Evolutionary conservation across 2,797 vertebrate genomes (phyloP), one percentile per base, ranked within the genome.

Genomic region (Sebastes diploproa): DNA sequence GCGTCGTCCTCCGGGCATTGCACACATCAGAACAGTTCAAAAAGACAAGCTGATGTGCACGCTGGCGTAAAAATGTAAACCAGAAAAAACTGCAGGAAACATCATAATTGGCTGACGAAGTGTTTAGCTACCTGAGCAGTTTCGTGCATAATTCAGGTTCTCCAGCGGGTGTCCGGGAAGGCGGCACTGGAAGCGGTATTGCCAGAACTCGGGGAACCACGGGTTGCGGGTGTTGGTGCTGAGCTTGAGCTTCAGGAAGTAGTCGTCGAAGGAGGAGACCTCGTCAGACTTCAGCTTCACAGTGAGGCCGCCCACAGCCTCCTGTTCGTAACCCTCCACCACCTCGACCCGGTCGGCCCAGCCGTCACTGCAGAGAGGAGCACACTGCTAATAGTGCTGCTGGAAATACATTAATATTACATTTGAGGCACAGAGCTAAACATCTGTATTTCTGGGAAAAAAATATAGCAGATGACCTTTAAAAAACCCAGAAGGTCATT

Each of bases 261-360:
- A 99, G 72, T 97, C 94, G 66, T 99, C 97, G 50, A 99, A 99
- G 0, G 98, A 97, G 85, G 96, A 95, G 87, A 99, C 97, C 85
- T 99, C 98, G 4, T 96, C 96, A 3, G 97, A 98, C 88, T 98
- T 97, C 60, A 99, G 96, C 86, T 99, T 99, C 86, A 99, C 98
- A 0, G 98, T 99, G 94, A 99, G 97, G 85, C 98, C 98, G 29
- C 98, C 98, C 3, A 97, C 97, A 18, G 98, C 98, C 92, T 99
- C 98, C 25, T 96, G 95, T 62, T 99, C 98, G 1, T 97, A 99
- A 0, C 98, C 97, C 93, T 99, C 98, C 86, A 99, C 98, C 83
- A 99, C 98, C 96, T 99, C 98, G 42, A 98, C 96, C 81, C 98
- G 96, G 93, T 99, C 98, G n/a, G 98, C 98, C 98, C 98, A 99